These are phyloP conservation scores for Julus scandinavius DNA, from an alignment of 2,888 invertebrate species.

Conservation along the genomic window DNA sequence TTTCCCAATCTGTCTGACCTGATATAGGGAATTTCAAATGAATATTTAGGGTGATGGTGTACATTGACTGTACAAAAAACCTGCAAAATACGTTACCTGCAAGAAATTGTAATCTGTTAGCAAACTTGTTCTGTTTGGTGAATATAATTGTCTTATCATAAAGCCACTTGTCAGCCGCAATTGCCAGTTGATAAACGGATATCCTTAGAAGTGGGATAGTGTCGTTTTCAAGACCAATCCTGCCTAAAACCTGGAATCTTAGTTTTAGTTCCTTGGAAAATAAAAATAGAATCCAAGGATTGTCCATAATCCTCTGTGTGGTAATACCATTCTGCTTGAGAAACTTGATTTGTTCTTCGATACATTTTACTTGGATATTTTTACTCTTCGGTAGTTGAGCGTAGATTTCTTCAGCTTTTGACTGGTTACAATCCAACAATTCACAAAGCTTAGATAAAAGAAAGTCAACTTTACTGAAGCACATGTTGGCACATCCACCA, in stretches of 20 bases:
- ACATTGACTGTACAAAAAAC: neutral
- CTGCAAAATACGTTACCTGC: neutral
- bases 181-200: neutral
- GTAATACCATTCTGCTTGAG: neutral
- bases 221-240: neutral
- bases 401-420: neutral
- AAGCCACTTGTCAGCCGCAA: neutral
- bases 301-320: neutral
- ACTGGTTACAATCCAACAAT: neutral
- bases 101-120: neutral
- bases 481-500: neutral
- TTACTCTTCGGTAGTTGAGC: neutral
- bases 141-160: neutral
- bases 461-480: neutral
- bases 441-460: neutral
- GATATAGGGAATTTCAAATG: too few relatives aligned
- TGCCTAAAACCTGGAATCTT: neutral
- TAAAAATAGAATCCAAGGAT: neutral
- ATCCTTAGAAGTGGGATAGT: constrained; percentile 19
- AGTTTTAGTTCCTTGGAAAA: neutral
- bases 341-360: neutral
- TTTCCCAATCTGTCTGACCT: too few relatives aligned
- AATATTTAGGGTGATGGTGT: too few relatives aligned
- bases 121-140: neutral
- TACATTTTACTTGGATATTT: neutral